Base-by-base conservation (phyloP, 2,797 vertebrate genomes). In the Leucoraja ocellata region DNA sequence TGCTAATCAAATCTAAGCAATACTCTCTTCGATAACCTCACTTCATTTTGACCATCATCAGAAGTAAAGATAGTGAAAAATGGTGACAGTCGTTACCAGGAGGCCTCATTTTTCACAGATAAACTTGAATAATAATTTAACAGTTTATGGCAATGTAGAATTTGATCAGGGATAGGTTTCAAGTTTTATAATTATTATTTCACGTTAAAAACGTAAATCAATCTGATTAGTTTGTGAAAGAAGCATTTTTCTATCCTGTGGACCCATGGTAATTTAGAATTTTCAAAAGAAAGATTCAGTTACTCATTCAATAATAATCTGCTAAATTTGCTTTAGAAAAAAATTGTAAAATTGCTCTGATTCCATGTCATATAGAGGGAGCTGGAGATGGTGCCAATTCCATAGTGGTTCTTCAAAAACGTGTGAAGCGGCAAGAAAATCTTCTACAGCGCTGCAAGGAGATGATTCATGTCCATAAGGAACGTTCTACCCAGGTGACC, bases 381-480 rank as follows among this genome's bases (percentile, higher is more conserved):
- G 39, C 39, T 92, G 68, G 68, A n/a, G 71, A 92, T 92, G 39
- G 23, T 92, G 88, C 65, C 39, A 76, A 76, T 74, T 74, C 90
- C 5, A 9, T 77, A 39, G 2, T 10, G 4, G 39, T 93, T n/a
- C 96, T 97, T 86, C 97, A 97, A 95, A 97, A 97, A 95, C 96
- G 98, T 94, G 97, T 99, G 93, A 98, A 94, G 94, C 96, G 97
- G 93, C 99, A 99, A 94, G 98, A 99, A 95, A 98, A 98, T 93
- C 96, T 99, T 28, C 96, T 99, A 94, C 97, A 98, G 88, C 97
- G 97, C 84, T 99, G 97, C 94, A 99, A 98, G 95, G 97, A 98
- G 61, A 95, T 96, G 92, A 97, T 99, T 91, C 96, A 94, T 18
- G 97, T 96, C 0, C 97, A 98, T 94, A 98, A 98, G 94, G 98